phyloP scores from a whole-genome alignment of 2,113 vertebrate species.

The Tiliqua scincoides region DNA sequence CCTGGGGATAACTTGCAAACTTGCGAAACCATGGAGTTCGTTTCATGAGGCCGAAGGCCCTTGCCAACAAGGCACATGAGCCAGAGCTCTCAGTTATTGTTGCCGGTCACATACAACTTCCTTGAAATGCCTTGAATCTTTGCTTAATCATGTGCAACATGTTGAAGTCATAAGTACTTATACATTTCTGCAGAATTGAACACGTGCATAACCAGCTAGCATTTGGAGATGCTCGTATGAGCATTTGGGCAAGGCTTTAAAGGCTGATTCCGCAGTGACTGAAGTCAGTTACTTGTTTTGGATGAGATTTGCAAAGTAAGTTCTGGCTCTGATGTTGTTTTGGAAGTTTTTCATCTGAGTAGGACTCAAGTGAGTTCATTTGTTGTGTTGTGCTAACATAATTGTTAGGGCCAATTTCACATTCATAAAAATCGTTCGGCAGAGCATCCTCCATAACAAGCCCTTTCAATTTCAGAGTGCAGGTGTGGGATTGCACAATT shows the following conservation, averaged over 20 bases:
- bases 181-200: conserved; percentile 32
- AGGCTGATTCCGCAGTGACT: conserved; percentile 2
- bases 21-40: conserved; percentile 42
- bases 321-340: neutral
- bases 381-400: neutral
- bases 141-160: neutral
- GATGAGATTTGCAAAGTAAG: neutral
- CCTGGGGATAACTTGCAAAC: conserved; percentile 68
- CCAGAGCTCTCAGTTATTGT: conserved; percentile 51
- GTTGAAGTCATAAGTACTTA: conserved; percentile 48
- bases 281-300: conserved; percentile 1
- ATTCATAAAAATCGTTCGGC: neutral
- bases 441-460: neutral
- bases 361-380: neutral
- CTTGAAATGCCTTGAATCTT: conserved; percentile 22
- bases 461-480: neutral
- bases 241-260: neutral
- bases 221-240: neutral
- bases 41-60: neutral
- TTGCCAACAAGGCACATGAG: conserved; percentile 50
- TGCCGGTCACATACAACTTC: conserved; percentile 48
- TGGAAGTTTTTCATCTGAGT: neutral
- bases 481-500: neutral
- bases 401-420: neutral
- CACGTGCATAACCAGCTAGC: conserved; percentile 33